A percentile compares a stretch with the other conserved stretches of the same genome.
Conservation (phyloP, 1,140 invertebrate genomes). For the Pollicipes pollicipes region DNA sequence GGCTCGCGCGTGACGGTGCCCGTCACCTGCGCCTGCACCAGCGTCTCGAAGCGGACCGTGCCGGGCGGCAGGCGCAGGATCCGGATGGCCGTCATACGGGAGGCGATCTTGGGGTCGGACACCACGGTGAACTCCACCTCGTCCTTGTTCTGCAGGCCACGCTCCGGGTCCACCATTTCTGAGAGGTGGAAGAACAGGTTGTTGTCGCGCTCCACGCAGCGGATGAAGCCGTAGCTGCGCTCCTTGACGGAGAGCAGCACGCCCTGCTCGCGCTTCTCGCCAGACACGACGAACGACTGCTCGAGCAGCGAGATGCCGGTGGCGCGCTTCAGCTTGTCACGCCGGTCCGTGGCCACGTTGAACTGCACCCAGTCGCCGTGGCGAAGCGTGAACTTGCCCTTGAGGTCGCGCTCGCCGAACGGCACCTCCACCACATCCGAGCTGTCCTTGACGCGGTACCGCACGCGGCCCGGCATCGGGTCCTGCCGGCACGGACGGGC, state of each 20-base stretch:
- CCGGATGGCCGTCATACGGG: slow-evolving; percentile 67
- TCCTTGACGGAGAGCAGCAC: slow-evolving; percentile 70
- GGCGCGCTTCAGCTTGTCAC: slow-evolving; percentile 80
- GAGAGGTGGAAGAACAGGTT: slow-evolving; percentile 75
- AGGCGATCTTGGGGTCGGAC: slow-evolving; percentile 30
- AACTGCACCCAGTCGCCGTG: slow-evolving; percentile 55
- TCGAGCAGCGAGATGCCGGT: slow-evolving; percentile 79
- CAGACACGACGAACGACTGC: slow-evolving; percentile 73
- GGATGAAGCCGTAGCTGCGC: slow-evolving; percentile 64
- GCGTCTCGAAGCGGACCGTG: slow-evolving; percentile 65
- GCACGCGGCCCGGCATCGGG: slow-evolving; percentile 26
- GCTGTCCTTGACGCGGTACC: slow-evolving; percentile 64
- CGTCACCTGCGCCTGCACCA: slow-evolving; percentile 43
- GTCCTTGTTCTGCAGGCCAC: slow-evolving; percentile 53
- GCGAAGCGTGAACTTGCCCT: slow-evolving; percentile 75
- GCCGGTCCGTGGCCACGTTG: slow-evolving; percentile 78
- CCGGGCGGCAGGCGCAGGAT: slow-evolving; percentile 68
- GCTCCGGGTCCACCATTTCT: slow-evolving; percentile 63
- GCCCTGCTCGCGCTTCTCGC: slow-evolving; percentile 77
- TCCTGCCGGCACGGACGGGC: no score
- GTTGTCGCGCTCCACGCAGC: slow-evolving; percentile 66
- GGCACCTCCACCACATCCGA: slow-evolving; percentile 74
- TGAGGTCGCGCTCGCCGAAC: slow-evolving; percentile 87
- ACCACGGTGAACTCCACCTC: slow-evolving; percentile 90
- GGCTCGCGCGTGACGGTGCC: slow-evolving; percentile 13